Base-by-base conservation (phyloP, 2,113 vertebrate species). In the Cygnus atratus region DNA sequence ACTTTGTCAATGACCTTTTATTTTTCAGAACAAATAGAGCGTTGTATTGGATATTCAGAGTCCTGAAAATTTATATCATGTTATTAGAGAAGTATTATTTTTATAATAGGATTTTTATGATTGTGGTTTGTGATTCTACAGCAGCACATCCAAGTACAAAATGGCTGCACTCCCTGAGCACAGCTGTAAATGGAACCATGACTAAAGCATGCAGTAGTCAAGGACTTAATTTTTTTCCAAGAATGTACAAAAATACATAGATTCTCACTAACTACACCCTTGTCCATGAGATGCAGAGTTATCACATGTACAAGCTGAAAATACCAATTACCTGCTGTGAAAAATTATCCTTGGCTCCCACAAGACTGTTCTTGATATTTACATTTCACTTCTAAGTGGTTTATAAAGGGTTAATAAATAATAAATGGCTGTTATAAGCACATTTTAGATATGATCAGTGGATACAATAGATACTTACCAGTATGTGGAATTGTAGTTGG, bases 391-490 rank as follows among this genome's bases (percentile, higher is more conserved):
- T 77, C 44, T 66, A 91, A 91, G 66, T 1, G 1, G 70, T 85
- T 76, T 94, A 41, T 91, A 85, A 82, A 90, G 74, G 14, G 87
- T 92, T 95, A 96, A 93, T 88, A 87, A 88, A 91, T 91, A 93
- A 94, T 92, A 89, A 89, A 93, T 68, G 16, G n/a, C 12, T 83
- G 37, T 76, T 87, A 90, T 76, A 87, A 91, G 78, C 78, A 68
- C 67, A 58, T 89, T 84, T 79, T 81, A 91, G 84, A 95, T 94
- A 87, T 14, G 48, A 96, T 88, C 83, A 88, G 68, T 87, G 48
- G 74, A 78, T 54, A 62, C 70, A 81, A 61, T 52, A 89, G 84
- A 92, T 91, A 52, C 35, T 13, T 95, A 89, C 95, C 81, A 54
- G 44, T 17, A n/a, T 25, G 35, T 73, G 73, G 70, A 87, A 41